Base-by-base conservation (phyloP, 2,797 vertebrate species). In the Zalophus californianus region DNA sequence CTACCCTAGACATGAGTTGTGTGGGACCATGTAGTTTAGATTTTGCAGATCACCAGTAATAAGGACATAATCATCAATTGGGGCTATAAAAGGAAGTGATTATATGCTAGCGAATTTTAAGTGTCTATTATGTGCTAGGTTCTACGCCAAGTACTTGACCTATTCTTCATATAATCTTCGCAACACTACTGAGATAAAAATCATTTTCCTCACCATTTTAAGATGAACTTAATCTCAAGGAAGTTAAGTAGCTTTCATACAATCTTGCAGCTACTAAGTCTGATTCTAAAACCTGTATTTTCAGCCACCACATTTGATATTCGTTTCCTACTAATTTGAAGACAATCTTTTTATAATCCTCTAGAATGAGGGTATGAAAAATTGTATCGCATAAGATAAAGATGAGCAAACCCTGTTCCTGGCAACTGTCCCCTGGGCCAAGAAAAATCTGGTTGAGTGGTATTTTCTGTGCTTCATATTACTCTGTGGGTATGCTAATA, bases 341-440 rank as follows among this genome's bases (percentile, higher is more conserved):
- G 79, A 66, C n/a, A 75, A 62, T 66, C 29, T 96, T 91, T 78
- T 82, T 27, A 75, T 75, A 70, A 79, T 84, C 0, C n/a, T 79
- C 20, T 72, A 82, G 62, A 94, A 64, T 70, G 72, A 91, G 14
- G 48, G 15, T 48, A 91, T 92, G 72, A 94, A 79, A 94, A 78
- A 44, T 35, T 90, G 20, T 14, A 70, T 29, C 82, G 41, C 79
- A 54, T 85, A 58, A 86, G 38, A 50, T n/a, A 68, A 13, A 68
- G 54, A 32, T 92, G 77, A 92, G 5, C 21, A 82, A 85, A 58
- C 16, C 44, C 32, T 85, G 1, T 58, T 90, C 77, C 29, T 48
- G 27, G 23, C 85, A 93, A 85, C 62, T 86, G 14, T 87, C 12
- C 35, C 25, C 52, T 44, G 54, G 87, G 32, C 35, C 58, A 80